Conservation (phyloP, 1,140 invertebrate genomes). For the Penaeus vannamei region DNA sequence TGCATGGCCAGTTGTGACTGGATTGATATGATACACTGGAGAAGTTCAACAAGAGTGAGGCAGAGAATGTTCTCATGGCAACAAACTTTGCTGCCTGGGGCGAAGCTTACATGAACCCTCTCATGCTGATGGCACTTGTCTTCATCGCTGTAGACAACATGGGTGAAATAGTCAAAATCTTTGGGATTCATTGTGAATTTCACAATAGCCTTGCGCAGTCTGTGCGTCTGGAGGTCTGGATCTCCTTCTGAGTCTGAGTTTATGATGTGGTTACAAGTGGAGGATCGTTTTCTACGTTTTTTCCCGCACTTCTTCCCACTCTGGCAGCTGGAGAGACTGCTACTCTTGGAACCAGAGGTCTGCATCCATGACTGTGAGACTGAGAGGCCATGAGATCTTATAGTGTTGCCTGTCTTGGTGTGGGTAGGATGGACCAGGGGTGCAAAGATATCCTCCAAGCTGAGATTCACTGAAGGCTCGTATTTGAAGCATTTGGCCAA, state of each 20-base stretch:
- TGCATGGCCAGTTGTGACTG: conserved; percentile 48
- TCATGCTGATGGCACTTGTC: conserved; percentile 36
- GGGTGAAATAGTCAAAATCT: conserved; percentile 59
- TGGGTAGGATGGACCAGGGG: conserved; percentile 3
- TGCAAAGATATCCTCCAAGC: conserved; percentile 48
- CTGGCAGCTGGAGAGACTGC: conserved; percentile 55
- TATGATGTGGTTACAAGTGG: neutral
- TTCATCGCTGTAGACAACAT: conserved; percentile 51
- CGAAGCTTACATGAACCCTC: neutral
- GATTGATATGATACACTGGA: conserved; percentile 54
- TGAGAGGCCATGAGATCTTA: neutral
- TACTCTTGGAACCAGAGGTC: conserved; percentile 47
- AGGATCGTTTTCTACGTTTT: conserved; percentile 41
- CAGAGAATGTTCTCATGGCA: conserved; percentile 20
- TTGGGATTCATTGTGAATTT: conserved; percentile 61
- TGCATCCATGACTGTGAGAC: conserved; percentile 43
- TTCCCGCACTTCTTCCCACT: conserved; percentile 46
- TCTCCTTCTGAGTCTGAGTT: conserved; percentile 56
- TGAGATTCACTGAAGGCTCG: conserved; percentile 34
- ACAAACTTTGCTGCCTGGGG: neutral
- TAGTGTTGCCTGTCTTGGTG: neutral
- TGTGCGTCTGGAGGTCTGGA: neutral
- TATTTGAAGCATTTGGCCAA: neutral
- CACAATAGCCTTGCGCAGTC: conserved; percentile 45
- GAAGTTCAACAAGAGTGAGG: conserved; percentile 46